Percentiles rank a stretch among this genome's conserved stretches.
These are phyloP conservation scores for Sycophila texana DNA, from an alignment of 2,888 invertebrate species.

Conservation along the genomic window DNA sequence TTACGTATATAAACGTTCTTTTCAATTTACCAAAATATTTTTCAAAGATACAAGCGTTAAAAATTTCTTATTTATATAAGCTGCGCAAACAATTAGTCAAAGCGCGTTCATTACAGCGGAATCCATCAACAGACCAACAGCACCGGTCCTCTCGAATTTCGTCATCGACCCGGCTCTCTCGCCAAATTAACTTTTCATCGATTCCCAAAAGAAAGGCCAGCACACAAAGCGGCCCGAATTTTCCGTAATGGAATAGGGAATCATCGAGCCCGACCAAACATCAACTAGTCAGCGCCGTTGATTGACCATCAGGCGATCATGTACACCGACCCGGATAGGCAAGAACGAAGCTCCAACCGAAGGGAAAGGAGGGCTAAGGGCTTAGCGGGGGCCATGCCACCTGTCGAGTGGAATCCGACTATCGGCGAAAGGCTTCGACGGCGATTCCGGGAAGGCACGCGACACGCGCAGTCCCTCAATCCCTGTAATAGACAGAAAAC, in stretches of 20 bases:
- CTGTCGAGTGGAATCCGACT: not conserved
- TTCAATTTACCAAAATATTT: too few relatives aligned
- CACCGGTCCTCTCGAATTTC: too few relatives aligned
- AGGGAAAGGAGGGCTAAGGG: not conserved
- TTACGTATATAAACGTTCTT: too few relatives aligned
- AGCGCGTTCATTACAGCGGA: too few relatives aligned
- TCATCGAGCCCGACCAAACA: conserved; percentile 32
- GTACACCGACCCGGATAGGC: not conserved
- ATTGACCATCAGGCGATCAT: conserved; percentile 1
- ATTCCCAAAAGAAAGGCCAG: not conserved
- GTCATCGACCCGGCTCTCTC: not conserved
- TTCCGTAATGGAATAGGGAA: conserved; percentile 22
- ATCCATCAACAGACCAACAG: not conserved
- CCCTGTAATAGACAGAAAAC: conserved; percentile 50
- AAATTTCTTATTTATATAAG: too few relatives aligned
- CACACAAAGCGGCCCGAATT: not conserved
- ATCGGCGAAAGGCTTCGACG: conserved; percentile 3
- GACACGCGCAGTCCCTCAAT: conserved; percentile 37
- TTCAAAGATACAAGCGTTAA: too few relatives aligned
- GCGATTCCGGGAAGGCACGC: conserved; percentile 30
- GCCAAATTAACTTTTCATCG: conserved; percentile 3
- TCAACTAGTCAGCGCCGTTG: conserved; percentile 38
- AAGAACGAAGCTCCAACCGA: not conserved
- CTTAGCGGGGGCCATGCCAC: conserved; percentile 20
- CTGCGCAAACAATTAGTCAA: too few relatives aligned